phyloP scores from a whole-genome alignment of 1,140 invertebrate genomes.

The Stenopsyche tienmushanensis region DNA sequence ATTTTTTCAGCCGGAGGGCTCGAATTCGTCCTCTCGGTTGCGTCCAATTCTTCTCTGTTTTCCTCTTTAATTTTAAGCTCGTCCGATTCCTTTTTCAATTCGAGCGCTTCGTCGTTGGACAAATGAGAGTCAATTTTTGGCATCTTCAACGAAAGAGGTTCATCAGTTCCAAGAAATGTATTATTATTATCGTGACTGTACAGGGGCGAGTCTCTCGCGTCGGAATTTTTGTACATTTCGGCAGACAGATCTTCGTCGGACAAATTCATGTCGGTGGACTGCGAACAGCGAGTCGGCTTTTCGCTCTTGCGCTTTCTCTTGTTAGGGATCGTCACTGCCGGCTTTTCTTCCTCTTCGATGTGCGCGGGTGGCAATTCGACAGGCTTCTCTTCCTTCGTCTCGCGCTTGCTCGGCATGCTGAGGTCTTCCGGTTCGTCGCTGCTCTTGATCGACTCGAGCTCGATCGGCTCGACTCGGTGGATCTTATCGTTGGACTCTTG shows the following conservation, averaged over 20 bases:
- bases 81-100: conserved; percentile 29
- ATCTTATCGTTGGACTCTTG: conserved; percentile 42
- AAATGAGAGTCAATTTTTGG: conserved; percentile 49
- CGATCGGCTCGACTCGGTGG: conserved; percentile 43
- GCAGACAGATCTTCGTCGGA: conserved; percentile 63
- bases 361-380: conserved; percentile 56
- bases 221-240: conserved; percentile 54
- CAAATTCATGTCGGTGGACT: conserved; percentile 60
- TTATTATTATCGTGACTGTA: conserved; percentile 46
- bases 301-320: conserved; percentile 83
- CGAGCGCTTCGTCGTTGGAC: conserved; percentile 1
- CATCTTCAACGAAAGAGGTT: conserved; percentile 62
- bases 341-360: conserved; percentile 50
- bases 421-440: conserved; percentile 66
- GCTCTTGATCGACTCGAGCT: conserved; percentile 39
- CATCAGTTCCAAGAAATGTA: conserved; percentile 47
- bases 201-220: conserved; percentile 36
- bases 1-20: conserved; percentile 50
- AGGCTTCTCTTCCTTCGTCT: conserved; percentile 59
- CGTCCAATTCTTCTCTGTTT: conserved; percentile 2
- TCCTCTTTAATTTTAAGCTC: conserved; percentile 14
- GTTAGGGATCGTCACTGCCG: conserved; percentile 54
- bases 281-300: conserved; percentile 81
- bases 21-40: conserved; percentile 47
- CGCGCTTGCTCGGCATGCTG: conserved; percentile 64